These are phyloP conservation scores for Pogonophryne albipinna DNA, from an alignment of 2,797 vertebrate species.

Conservation along the genomic window DNA sequence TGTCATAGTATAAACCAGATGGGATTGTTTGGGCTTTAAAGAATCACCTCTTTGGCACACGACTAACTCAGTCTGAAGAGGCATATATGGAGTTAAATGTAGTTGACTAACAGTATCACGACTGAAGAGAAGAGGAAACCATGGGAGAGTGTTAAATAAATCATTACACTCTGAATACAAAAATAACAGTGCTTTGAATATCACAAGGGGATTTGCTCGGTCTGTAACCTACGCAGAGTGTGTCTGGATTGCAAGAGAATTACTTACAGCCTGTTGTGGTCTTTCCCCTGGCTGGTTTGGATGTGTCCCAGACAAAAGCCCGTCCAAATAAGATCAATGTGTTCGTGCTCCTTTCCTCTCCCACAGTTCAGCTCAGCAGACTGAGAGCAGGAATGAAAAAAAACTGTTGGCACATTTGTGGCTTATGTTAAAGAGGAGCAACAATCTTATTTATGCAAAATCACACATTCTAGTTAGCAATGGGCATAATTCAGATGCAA, in stretches of 20 bases:
- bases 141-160: constrained; percentile 39
- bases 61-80: constrained; percentile 14
- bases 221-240: constrained; percentile 68
- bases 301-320: constrained; percentile 75
- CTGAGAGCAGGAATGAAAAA: constrained; percentile 35
- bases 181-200: constrained; percentile 52
- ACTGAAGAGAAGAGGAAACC: constrained; percentile 9
- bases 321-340: constrained; percentile 79
- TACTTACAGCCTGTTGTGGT: constrained; percentile 75
- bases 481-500: constrained; percentile 8
- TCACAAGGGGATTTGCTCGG: constrained; percentile 65
- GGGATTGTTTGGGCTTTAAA: constrained; percentile 49
- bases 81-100: constrained; percentile 8
- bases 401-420: constrained; percentile 22
- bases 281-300: constrained; percentile 72
- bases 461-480: constrained; percentile 13
- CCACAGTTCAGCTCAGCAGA: constrained; percentile 39
- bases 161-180: constrained; percentile 58
- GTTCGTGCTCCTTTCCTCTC: constrained; percentile 63
- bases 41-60: constrained; percentile 55
- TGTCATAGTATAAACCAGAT: constrained; percentile 79
- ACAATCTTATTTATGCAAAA: constrained; percentile 29
- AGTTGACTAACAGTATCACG: constrained; percentile 26
- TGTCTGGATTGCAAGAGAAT: constrained; percentile 69
- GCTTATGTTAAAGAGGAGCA: constrained; percentile 23